Conservation (phyloP, 2,797 vertebrate species). For the Onychomys torridus region DNA sequence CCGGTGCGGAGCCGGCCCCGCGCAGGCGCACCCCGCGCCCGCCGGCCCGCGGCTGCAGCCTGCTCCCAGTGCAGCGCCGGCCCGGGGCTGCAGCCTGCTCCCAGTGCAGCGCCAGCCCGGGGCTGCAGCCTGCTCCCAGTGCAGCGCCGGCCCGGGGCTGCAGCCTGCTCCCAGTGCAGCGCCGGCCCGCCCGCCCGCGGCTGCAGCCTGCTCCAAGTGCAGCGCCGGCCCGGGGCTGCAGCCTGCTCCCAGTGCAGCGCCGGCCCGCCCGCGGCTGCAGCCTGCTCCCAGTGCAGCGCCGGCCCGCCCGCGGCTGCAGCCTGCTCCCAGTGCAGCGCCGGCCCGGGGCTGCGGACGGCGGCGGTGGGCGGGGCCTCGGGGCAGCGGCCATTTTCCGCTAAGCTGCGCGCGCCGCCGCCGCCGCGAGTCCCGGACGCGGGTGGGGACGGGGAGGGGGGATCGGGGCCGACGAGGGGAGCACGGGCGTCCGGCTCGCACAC, state of each 20-base stretch:
- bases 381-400: constrained; percentile 92
- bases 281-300: too few relatives aligned
- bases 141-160: too few relatives aligned
- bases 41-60: neutral
- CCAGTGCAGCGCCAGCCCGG: too few relatives aligned
- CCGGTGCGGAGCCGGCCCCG: neutral
- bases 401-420: constrained; percentile 60
- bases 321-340: too few relatives aligned
- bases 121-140: too few relatives aligned
- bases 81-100: too few relatives aligned
- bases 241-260: too few relatives aligned
- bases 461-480: neutral
- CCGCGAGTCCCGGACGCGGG: neutral
- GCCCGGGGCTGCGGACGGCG: neutral
- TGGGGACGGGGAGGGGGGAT: neutral
- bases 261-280: too few relatives aligned
- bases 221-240: neutral
- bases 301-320: too few relatives aligned
- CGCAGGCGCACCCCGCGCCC: neutral
- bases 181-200: neutral
- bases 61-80: too few relatives aligned
- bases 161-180: too few relatives aligned
- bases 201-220: too few relatives aligned
- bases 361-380: neutral
- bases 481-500: neutral